Evolutionary conservation across 2,888 invertebrate genomes (phyloP).

Genomic region (Diarsia brunnea): DNA sequence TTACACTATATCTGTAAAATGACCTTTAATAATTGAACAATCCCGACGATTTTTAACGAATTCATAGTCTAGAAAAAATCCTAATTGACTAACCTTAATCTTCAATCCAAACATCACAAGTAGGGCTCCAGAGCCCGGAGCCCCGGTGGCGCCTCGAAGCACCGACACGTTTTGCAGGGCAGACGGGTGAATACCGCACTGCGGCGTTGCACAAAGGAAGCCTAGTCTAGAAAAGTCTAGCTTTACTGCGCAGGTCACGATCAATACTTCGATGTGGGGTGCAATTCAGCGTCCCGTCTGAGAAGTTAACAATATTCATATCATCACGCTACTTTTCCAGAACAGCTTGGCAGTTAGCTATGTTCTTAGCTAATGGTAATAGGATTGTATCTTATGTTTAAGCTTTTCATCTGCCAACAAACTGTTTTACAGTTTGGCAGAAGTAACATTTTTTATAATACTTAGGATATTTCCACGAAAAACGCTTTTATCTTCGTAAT

Average conservation of each 20-base stretch:
- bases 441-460: too few species aligned
- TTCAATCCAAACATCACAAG: neutral
- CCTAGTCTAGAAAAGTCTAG: constrained; percentile 5
- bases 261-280: constrained; percentile 5
- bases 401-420: too few species aligned
- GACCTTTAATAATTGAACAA: neutral
- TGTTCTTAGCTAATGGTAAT: too few species aligned
- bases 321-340: too few species aligned
- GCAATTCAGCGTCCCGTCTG: too few species aligned
- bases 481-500: too few species aligned
- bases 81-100: neutral
- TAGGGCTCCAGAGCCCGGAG: neutral
- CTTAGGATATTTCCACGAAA: too few species aligned
- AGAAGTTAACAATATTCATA: too few species aligned
- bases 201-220: constrained; percentile 16
- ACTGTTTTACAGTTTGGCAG: too few species aligned
- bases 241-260: constrained; percentile 28
- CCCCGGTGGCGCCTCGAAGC: neutral
- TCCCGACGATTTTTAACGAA: neutral
- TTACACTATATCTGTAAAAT: neutral
- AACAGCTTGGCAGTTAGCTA: too few species aligned
- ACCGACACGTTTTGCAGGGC: neutral
- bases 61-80: neutral
- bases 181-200: constrained; percentile 12
- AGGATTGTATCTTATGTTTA: too few species aligned